Evolutionary conservation across 2,113 vertebrate species (phyloP).

Genomic region (Fregetta grallaria): DNA sequence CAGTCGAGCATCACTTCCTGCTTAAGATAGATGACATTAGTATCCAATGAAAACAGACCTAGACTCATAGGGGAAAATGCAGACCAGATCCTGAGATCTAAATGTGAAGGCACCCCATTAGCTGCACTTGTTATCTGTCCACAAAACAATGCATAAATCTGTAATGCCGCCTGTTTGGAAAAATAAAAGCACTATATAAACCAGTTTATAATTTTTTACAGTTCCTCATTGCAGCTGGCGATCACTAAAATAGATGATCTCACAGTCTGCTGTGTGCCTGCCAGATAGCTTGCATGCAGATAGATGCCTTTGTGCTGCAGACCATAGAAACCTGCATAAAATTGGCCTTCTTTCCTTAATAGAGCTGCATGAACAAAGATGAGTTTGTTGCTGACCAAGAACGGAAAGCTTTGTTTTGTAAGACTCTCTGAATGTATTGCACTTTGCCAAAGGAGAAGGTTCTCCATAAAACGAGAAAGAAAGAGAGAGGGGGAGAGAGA

Average conservation of each 20-base stretch:
- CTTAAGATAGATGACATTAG: slow-evolving; percentile 58
- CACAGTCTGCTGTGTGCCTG: slow-evolving; percentile 71
- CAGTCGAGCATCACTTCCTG: slow-evolving; percentile 74
- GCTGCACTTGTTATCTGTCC: slow-evolving; percentile 46
- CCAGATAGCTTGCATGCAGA: slow-evolving; percentile 80
- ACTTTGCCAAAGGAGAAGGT: slow-evolving; percentile 75
- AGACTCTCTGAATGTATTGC: slow-evolving; percentile 77
- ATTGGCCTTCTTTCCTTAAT: slow-evolving; percentile 84
- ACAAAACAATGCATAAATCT: slow-evolving; percentile 59
- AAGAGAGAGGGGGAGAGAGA: neutral
- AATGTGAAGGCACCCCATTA: neutral
- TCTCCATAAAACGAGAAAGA: slow-evolving; percentile 48
- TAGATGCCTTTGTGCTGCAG: slow-evolving; percentile 79
- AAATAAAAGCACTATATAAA: slow-evolving; percentile 69
- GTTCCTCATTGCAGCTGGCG: slow-evolving; percentile 70
- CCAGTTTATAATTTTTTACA: slow-evolving; percentile 78
- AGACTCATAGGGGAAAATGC: neutral
- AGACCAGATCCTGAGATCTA: neutral
- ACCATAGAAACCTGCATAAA: slow-evolving; percentile 85
- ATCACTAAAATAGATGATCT: slow-evolving; percentile 78
- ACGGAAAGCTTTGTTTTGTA: slow-evolving; percentile 84
- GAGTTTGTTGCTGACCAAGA: slow-evolving; percentile 85
- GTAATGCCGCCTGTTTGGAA: slow-evolving; percentile 27
- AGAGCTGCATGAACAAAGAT: slow-evolving; percentile 83
- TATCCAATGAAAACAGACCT: slow-evolving; percentile 38